Base-by-base conservation (phyloP, 2,113 vertebrate species). In the Oryctolagus cuniculus region DNA sequence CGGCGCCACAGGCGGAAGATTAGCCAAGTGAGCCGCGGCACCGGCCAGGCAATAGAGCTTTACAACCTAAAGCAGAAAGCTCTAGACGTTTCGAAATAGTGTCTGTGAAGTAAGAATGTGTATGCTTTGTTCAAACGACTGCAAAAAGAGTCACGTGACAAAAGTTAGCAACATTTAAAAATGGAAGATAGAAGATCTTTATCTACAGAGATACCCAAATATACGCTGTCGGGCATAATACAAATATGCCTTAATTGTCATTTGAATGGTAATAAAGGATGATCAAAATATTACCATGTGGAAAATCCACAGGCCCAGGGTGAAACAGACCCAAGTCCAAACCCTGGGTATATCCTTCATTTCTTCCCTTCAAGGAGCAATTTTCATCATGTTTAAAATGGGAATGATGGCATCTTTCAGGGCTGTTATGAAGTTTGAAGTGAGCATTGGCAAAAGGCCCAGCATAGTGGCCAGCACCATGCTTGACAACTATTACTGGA, bases 71-170 rank as follows among this genome's bases (percentile, higher is more conserved):
- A 73, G 11, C 58, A n/a, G 64, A 66, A 92, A 10, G 38, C 27
- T 58, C 24, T 73, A 61, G 87, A 74, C 31, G 19, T 38, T 94
- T 58, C 77, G 38, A 83, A 73, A 89, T 36, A 63, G 31, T 69
- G 75, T 38, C 69, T n/a, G 6, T n/a, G 93, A 96, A 95, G 51
- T 67, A 95, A 96, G 49, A 93, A 75, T 84, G 34, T 66, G 69
- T 86, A 55, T 51, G 67, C 44, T 87, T 85, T 95, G 63, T 19
- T 67, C 63, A 86, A 69, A 88, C 25, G 86, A 72, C 25, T 31
- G 78, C n/a, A n/a, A 69, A 73, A 77, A 91, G 88, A 53, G 49
- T 89, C 44, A 70, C 38, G 55, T 70, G 85, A 66, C 89, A 31
- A 73, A 93, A 85, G 31, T 80, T 75, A 88, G 36, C 58, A 72